Evolutionary conservation across 2,113 vertebrate species (phyloP).

Genomic region (Oreocharis arfaki): DNA sequence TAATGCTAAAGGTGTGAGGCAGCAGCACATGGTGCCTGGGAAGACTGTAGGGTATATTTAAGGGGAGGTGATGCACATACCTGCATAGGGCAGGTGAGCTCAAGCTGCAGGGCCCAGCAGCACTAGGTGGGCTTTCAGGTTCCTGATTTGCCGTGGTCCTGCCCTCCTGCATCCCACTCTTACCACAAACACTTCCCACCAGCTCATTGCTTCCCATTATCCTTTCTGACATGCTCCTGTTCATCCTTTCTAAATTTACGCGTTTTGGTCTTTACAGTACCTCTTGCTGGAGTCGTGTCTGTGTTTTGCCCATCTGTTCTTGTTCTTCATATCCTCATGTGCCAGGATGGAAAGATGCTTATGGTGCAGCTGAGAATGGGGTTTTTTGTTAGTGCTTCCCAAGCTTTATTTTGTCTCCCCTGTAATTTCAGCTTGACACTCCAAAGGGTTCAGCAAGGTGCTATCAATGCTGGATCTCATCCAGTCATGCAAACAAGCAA

Average conservation of each 20-base stretch:
- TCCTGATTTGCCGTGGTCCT: neutral
- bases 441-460: constrained; percentile 34
- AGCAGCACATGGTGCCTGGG: neutral
- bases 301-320: neutral
- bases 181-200: neutral
- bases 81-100: neutral
- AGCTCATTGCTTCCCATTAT: neutral
- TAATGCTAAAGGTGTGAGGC: neutral
- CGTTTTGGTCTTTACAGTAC: neutral
- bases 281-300: neutral
- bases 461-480: constrained; percentile 35
- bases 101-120: neutral
- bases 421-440: constrained; percentile 43
- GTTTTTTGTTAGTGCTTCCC: neutral
- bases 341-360: neutral
- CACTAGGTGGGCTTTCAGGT: neutral
- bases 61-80: neutral
- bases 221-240: neutral
- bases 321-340: neutral
- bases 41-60: neutral
- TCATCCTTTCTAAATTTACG: neutral
- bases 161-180: neutral
- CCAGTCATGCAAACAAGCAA: constrained; percentile 32
- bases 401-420: neutral
- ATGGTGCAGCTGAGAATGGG: neutral